Percentiles rank a stretch among this genome's conserved stretches.
phyloP scores from a whole-genome alignment of 2,888 invertebrate species.

The Rhimphoctona megacephalus region DNA sequence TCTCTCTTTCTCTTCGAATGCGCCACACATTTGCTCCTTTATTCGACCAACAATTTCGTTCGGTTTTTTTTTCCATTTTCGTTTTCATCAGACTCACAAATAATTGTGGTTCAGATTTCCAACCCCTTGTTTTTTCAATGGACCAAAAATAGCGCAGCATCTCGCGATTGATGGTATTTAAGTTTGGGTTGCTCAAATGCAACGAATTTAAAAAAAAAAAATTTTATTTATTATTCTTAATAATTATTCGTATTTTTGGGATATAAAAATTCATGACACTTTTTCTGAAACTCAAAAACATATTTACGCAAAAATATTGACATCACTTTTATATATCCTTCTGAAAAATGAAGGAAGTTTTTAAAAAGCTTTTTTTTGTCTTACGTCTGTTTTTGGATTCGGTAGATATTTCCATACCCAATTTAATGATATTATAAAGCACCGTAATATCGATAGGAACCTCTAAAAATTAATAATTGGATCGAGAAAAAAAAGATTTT shows the following conservation, averaged over 20 bases:
- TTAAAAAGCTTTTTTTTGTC: too few species aligned
- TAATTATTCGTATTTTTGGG: too few species aligned
- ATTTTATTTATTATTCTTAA: neutral
- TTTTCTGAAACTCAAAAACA: neutral
- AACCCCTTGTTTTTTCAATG: neutral
- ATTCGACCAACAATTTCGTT: neutral
- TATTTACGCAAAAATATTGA: neutral
- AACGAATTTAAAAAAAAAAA: too few species aligned
- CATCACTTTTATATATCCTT: neutral
- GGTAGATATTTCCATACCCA: too few species aligned
- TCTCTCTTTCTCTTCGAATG: neutral
- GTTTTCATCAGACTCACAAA: neutral
- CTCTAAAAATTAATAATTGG: too few species aligned
- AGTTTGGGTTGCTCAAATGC: neutral
- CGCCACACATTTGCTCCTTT: constrained; percentile 5
- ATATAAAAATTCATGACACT: neutral
- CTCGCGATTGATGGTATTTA: neutral
- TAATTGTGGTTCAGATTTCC: neutral
- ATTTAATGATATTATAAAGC: too few species aligned
- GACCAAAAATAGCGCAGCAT: neutral
- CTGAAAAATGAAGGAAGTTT: neutral
- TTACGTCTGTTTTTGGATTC: too few species aligned
- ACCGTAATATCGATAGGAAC: too few species aligned
- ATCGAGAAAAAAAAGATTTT: neutral
- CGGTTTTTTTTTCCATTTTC: neutral